Percentiles rank a stretch among this genome's conserved stretches.
Evolutionary conservation across 2,888 invertebrate genomes (phyloP).

Genomic region (Electrophaes corylata): DNA sequence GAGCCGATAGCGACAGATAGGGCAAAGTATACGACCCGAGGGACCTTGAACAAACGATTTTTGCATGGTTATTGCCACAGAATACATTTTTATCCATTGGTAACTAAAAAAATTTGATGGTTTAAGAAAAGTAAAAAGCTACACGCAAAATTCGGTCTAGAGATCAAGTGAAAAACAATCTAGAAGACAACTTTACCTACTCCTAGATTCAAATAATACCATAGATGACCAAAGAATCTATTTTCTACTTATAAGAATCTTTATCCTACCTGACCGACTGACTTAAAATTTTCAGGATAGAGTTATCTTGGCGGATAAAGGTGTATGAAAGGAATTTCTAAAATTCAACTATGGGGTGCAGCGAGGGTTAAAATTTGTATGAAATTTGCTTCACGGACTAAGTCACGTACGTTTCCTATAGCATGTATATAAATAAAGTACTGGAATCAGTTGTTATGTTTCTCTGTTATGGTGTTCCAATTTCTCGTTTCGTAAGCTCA

Average conservation of each 20-base stretch:
- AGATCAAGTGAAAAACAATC: not conserved
- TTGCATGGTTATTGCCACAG: not conserved
- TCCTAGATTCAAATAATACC: not conserved
- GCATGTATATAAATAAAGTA: not conserved
- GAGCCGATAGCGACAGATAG: constrained; percentile 26
- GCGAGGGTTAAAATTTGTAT: no score
- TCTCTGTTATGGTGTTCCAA: constrained; percentile 24
- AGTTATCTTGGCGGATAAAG: no score
- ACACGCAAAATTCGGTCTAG: not conserved
- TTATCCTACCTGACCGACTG: no score
- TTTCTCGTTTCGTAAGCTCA: constrained; percentile 28
- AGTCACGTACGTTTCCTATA: no score
- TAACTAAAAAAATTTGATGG: no score
- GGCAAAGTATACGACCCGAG: not conserved
- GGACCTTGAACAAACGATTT: not conserved
- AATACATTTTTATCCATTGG: no score
- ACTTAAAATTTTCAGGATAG: no score
- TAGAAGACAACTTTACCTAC: not conserved
- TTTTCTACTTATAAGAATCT: no score
- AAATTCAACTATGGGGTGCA: no score
- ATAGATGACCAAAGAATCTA: not conserved
- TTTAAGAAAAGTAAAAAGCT: not conserved
- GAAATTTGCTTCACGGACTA: no score
- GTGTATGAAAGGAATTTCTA: no score
- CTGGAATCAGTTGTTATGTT: constrained; percentile 6